A percentile compares a stretch with the other conserved stretches of the same genome.
Conservation (phyloP, 1,140 invertebrate species). For the Chrysomallon squamiferum region DNA sequence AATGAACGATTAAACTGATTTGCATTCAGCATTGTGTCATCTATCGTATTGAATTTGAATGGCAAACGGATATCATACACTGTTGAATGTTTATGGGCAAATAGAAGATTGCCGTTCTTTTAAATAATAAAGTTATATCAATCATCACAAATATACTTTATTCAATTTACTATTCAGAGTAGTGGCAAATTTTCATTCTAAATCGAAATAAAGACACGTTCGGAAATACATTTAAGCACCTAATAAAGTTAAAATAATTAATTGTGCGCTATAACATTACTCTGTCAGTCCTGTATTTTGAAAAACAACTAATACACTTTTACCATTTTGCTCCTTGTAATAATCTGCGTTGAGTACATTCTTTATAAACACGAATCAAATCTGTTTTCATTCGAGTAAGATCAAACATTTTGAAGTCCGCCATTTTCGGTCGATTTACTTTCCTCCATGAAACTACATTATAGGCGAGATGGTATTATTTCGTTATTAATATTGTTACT, state of each 20-base stretch:
- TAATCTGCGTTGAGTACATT: constrained; percentile 76
- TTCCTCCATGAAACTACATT: too few species aligned
- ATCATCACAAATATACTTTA: too few species aligned
- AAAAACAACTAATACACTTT: constrained; percentile 1
- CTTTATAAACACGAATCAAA: constrained; percentile 71
- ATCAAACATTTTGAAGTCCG: constrained; percentile 46
- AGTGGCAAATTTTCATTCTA: too few species aligned
- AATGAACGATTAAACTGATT: background rate
- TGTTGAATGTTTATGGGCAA: too few species aligned
- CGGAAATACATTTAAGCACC: too few species aligned
- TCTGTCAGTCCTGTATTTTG: background rate
- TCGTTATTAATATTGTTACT: too few species aligned
- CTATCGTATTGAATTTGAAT: background rate
- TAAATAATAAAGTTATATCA: too few species aligned
- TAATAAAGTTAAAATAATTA: background rate
- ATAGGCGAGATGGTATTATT: too few species aligned
- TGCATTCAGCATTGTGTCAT: background rate
- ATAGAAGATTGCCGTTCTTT: too few species aligned
- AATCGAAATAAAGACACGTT: background rate
- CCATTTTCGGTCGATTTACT: constrained; percentile 31
- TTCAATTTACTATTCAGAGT: too few species aligned
- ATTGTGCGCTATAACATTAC: background rate
- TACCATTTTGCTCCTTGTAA: constrained; percentile 79
- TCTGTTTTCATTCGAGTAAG: constrained; percentile 69
- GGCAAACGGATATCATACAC: too few species aligned